Evolutionary conservation across 2,797 vertebrate species (phyloP).

Genomic region (Clarias platycephalus): DNA sequence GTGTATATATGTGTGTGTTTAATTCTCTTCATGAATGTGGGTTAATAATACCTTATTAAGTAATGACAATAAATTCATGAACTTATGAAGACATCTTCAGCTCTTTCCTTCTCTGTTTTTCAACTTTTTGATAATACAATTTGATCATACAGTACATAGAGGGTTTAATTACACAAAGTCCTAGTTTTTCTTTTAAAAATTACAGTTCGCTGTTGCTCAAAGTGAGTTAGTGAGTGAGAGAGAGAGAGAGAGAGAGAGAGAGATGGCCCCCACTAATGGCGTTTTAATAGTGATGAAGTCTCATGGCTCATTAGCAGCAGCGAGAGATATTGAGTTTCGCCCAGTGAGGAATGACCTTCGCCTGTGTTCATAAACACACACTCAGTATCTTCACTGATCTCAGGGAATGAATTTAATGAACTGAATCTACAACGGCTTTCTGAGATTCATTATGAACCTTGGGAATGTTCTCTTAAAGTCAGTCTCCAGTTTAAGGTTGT

Average conservation of each 20-base stretch:
- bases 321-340: constrained; percentile 72
- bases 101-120: neutral
- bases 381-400: constrained; percentile 5
- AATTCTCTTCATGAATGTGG: neutral
- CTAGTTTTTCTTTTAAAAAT: neutral
- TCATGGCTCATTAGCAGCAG: constrained; percentile 72
- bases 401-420: neutral
- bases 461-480: neutral
- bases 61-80: neutral
- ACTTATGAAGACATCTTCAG: neutral
- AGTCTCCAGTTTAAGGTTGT: constrained; percentile 4
- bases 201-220: neutral
- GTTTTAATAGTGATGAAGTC: constrained; percentile 75
- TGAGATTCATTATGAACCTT: constrained; percentile 29
- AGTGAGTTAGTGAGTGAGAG: neutral
- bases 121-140: neutral
- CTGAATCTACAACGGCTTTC: constrained; percentile 30
- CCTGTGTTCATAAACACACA: constrained; percentile 33
- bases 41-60: neutral
- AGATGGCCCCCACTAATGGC: constrained; percentile 63
- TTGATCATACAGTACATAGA: neutral
- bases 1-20: neutral
- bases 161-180: neutral
- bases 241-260: neutral
- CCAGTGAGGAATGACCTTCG: constrained; percentile 55